Conservation (phyloP, 2,888 invertebrate species). For the Sarcophaga carnaria region DNA sequence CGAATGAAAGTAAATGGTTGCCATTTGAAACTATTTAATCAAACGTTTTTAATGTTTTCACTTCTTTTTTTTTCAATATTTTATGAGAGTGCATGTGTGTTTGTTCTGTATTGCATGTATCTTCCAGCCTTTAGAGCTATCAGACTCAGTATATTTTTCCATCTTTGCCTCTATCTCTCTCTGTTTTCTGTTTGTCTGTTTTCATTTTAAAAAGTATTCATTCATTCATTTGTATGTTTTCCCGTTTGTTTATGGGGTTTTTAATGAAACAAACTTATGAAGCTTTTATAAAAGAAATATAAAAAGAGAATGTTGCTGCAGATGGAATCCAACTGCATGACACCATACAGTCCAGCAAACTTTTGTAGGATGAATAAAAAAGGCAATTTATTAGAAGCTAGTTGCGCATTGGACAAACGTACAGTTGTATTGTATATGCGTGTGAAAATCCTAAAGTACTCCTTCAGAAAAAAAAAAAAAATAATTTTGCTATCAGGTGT, state of each 20-base stretch:
- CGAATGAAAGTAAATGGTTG: conserved; percentile 1
- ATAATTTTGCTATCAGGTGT: too few species aligned
- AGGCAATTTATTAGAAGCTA: too few species aligned
- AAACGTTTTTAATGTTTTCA: conserved; percentile 53
- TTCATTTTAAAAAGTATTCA: conserved; percentile 9
- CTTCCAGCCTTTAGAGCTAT: not conserved
- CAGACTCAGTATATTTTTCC: not conserved
- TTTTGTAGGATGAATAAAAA: too few species aligned
- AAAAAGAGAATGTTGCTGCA: too few species aligned
- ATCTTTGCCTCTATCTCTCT: not conserved
- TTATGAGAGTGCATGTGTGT: not conserved
- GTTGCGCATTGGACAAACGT: too few species aligned
- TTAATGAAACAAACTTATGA: conserved; percentile 50
- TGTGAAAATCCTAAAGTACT: too few species aligned
- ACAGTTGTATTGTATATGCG: too few species aligned
- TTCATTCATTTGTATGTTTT: conserved; percentile 40
- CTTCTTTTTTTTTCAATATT: conserved; percentile 20
- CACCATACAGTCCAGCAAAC: too few species aligned
- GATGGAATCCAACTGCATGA: too few species aligned
- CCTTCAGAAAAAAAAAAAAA: too few species aligned
- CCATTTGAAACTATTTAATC: conserved; percentile 57
- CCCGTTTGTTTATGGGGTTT: conserved; percentile 25
- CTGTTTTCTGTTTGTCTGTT: not conserved
- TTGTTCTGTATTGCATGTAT: not conserved
- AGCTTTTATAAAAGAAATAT: not conserved